phyloP scores from a whole-genome alignment of 2,797 vertebrate species.

The Balearica regulorum region DNA sequence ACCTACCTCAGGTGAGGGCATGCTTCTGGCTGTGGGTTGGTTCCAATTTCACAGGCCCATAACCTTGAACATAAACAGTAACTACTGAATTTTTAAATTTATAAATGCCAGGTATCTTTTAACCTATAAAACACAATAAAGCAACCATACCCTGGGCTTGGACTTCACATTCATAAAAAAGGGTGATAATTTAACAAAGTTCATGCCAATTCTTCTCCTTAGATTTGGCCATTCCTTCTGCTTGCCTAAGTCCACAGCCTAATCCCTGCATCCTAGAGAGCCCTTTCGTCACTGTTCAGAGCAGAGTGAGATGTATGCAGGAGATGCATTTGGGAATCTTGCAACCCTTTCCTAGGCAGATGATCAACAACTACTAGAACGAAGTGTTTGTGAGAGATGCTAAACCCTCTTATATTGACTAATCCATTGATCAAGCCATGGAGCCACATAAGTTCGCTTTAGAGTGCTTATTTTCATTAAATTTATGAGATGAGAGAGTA shows the following conservation, averaged over 20 bases:
- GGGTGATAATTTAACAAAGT: background rate
- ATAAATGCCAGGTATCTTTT: background rate
- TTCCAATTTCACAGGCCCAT: background rate
- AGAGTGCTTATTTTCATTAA: background rate
- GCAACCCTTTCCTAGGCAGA: background rate
- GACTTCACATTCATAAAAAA: background rate
- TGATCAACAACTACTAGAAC: background rate
- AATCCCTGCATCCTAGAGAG: background rate
- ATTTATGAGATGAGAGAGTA: background rate
- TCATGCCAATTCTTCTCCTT: background rate
- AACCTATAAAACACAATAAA: background rate
- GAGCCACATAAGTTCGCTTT: background rate
- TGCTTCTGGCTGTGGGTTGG: accelerated
- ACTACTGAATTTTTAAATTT: background rate
- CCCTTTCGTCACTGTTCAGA: background rate
- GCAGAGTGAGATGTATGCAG: background rate
- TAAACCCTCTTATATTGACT: background rate
- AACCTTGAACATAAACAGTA: background rate
- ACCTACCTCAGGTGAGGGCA: background rate
- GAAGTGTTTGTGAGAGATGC: background rate
- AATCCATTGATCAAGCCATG: background rate
- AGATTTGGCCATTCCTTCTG: background rate
- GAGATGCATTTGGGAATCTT: background rate
- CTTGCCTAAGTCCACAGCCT: background rate
- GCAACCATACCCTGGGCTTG: background rate